Base-by-base conservation (phyloP, 2,113 vertebrate species). In the Apteryx owenii region DNA sequence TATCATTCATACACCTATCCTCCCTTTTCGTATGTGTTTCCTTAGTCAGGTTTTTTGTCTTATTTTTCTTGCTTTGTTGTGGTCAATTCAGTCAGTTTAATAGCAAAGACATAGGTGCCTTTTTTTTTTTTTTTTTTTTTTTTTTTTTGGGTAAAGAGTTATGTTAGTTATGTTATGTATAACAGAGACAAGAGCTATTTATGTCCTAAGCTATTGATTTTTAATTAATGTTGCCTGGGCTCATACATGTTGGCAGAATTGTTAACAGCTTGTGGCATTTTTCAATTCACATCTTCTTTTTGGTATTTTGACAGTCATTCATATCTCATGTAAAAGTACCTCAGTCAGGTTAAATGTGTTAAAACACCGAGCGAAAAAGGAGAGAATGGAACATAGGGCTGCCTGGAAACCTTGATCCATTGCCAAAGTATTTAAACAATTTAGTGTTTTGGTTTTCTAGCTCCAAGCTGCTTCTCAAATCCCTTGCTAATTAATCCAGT, bases 361-460 rank as follows among this genome's bases (percentile, higher is more conserved):
- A 98, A 98, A 98, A 98, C 98, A 98, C 96, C 90, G 95, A 98
- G 97, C 6, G 73, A 31, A 40, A 94, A 93, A 95, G 88, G 92
- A 97, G 95, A 97, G 97, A 98, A 98, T 97, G 95, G 96, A 98
- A 98, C 97, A 98, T 91, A 93, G 93, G 97, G 98, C 98, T 99
- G 98, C 98, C 95, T 98, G 64, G 98, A 98, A 98, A 98, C 98
- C 98, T 98, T 99, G 98, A 99, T 99, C 98, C 98, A 95, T 97
- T 98, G 98, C 98, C 98, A 99, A 98, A 98, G 98, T 98, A 98
- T 99, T 99, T 98, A 98, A 99, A 98, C 98, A 98, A 98, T 98
- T 98, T 98, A 98, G 97, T 98, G 98, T 98, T 98, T 98, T 98
- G 98, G 98, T 98, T 98, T 98, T 98, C 97, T 98, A 97, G 98